Evolutionary conservation across 1,140 invertebrate genomes (phyloP).

Genomic region (Schlechtendalia chinensis): DNA sequence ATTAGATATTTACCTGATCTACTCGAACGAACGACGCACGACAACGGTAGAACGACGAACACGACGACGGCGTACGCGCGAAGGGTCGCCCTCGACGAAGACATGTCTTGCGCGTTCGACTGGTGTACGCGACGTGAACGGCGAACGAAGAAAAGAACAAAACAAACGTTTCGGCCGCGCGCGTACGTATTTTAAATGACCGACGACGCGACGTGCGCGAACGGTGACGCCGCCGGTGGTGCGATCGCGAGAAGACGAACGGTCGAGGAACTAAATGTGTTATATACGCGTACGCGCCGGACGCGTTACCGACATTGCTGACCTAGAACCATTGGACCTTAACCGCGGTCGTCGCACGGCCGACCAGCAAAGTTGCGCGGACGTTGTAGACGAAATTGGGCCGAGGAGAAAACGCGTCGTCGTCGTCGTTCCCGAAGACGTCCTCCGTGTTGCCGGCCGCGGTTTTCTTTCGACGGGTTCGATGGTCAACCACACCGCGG

Average conservation of each 20-base stretch:
- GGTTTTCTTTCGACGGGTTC: no score
- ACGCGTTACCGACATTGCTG: slow-evolving; percentile 16
- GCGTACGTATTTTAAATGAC: no score
- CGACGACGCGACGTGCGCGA: not conserved
- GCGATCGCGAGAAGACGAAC: slow-evolving; percentile 30
- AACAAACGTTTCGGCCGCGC: not conserved
- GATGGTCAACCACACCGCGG: no score
- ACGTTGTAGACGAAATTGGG: no score
- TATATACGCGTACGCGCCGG: not conserved
- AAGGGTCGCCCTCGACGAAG: no score
- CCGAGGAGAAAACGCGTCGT: not conserved
- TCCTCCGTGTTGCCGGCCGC: no score
- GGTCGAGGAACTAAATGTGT: not conserved
- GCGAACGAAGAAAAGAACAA: no score
- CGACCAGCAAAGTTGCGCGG: not conserved
- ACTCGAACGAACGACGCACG: not conserved
- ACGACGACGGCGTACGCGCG: no score
- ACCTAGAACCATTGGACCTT: slow-evolving; percentile 47
- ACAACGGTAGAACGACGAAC: not conserved
- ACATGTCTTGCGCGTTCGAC: no score
- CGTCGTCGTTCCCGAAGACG: no score
- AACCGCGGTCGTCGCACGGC: not conserved
- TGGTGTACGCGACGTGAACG: no score
- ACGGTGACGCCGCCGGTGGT: not conserved
- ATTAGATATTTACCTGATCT: slow-evolving; percentile 26